Evolutionary conservation across 2,113 vertebrate species (phyloP), one percentile per base, ranked within the genome.

Genomic region (Pseudonaja textilis): DNA sequence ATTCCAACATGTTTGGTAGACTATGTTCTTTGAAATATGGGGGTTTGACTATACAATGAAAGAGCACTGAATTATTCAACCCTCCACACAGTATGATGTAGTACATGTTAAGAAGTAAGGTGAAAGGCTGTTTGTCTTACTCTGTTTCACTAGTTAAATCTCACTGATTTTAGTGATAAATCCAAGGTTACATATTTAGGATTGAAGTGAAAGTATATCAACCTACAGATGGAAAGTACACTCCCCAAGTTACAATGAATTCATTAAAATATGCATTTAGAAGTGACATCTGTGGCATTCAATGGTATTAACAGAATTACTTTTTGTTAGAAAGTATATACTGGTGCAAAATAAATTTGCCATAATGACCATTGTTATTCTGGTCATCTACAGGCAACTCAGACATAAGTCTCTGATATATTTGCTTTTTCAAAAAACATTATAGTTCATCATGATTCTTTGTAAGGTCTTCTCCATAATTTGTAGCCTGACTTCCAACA

Each of bases 401-500:
- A 87, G 89, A 56, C 45, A 92, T 52, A 91, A 93, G 92, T n/a
- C 50, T 59, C 3, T 14, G 55, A 34, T 14, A 1, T 74, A 64
- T 52, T 86, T 54, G 74, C 14, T 89, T 85, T 85, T 89, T 52
- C 81, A 81, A 29, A 11, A 1, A 88, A 95, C 96, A 96, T 99
- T 98, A 99, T 94, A 99, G 98, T 91, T 99, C 99, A 59, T 99
- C 99, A 0, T 99, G 99, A 95, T 98, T 98, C 96, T 98, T 98
- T 34, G 99, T 99, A 95, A 99, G 99, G 93, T 99, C 99, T 94
- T 99, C 99, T 89, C 99, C 99, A 0, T 99, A 99, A 97, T 99
- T 99, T 93, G 99, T 99, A 94, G 99, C 99, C 95, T 99, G 99
- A 96, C 99, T 99, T 96, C 99, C 99, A 45, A 99, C 99, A 12